Percentiles rank a stretch among this genome's conserved stretches.
Conservation (phyloP, 2,888 invertebrate species). For the Drosophila fulvimacula region DNA sequence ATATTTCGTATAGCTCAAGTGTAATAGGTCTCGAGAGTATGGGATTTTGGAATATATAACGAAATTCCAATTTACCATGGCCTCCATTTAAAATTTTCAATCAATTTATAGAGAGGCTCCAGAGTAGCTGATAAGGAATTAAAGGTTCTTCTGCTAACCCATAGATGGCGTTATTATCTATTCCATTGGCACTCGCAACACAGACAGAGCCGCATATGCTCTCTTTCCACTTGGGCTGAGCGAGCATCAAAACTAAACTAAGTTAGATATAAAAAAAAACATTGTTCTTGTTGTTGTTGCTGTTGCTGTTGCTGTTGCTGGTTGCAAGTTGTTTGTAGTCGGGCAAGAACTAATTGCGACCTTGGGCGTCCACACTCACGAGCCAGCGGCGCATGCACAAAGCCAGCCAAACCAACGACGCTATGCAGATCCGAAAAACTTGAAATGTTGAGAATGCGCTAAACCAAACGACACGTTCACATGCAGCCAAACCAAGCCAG, state of each 20-base stretch:
- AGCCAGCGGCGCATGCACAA: conserved; percentile 55
- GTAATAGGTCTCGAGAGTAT: no score
- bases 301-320: conserved; percentile 28
- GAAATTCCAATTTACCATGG: no score
- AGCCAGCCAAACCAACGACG: conserved; percentile 13
- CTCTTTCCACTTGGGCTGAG: neutral
- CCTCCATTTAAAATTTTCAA: no score
- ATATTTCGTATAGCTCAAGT: no score
- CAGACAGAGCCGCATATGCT: neutral
- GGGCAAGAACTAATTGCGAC: conserved; percentile 75
- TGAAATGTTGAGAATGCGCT: conserved; percentile 42
- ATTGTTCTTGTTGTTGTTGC: conserved; percentile 26
- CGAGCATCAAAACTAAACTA: conserved; percentile 9
- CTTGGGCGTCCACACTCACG: conserved; percentile 53
- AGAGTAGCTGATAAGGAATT: no score
- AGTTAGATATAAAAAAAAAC: conserved; percentile 41
- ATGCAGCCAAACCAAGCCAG: conserved; percentile 25
- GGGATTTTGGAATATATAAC: no score
- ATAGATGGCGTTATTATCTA: no score
- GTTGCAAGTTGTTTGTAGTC: conserved; percentile 38
- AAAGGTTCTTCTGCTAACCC: no score
- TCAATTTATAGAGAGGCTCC: no score
- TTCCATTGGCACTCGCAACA: no score
- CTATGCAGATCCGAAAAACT: conserved; percentile 54
- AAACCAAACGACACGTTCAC: conserved; percentile 54